phyloP scores from a whole-genome alignment of 1,140 invertebrate genomes.

The Drosophila funebris region DNA sequence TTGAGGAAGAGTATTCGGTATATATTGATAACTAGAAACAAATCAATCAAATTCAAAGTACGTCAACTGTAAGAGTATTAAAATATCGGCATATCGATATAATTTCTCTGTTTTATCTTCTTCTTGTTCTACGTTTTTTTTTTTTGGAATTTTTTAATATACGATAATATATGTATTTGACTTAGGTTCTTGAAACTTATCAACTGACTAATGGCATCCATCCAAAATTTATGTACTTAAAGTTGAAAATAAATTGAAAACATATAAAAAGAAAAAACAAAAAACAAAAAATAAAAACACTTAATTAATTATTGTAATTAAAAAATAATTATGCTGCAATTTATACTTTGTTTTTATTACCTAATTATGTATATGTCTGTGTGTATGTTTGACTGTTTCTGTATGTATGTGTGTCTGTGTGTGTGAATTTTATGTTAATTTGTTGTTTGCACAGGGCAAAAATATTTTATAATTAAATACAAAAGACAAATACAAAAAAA shows the following conservation, averaged over 20 bases:
- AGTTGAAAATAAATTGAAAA: slow-evolving; percentile 37
- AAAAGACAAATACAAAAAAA: neutral
- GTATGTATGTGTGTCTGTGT: slow-evolving; percentile 27
- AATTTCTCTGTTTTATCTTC: neutral
- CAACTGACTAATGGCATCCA: slow-evolving; percentile 57
- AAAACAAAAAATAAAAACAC: slow-evolving; percentile 4
- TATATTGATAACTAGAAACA: no score
- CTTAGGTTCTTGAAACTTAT: slow-evolving; percentile 36
- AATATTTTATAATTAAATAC: slow-evolving; percentile 26
- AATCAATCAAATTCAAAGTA: neutral
- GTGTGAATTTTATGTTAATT: slow-evolving; percentile 33
- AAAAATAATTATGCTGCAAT: slow-evolving; percentile 33
- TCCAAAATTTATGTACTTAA: slow-evolving; percentile 55
- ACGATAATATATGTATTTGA: slow-evolving; percentile 31
- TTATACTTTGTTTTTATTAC: slow-evolving; percentile 21
- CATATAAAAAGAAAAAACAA: slow-evolving; percentile 14
- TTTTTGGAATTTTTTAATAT: slow-evolving; percentile 2
- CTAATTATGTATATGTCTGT: neutral
- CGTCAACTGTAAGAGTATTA: neutral
- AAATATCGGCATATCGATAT: neutral
- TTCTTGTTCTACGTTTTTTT: slow-evolving; percentile 9
- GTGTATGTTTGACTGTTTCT: slow-evolving; percentile 25
- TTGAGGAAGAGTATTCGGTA: no score
- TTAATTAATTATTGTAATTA: slow-evolving; percentile 29
- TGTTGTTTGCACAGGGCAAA: slow-evolving; percentile 4